A percentile compares a stretch with the other conserved stretches of the same genome.
These are phyloP conservation scores for Stegodyphus mimosarum DNA, from an alignment of 1,140 invertebrate genomes.

Conservation along the genomic window DNA sequence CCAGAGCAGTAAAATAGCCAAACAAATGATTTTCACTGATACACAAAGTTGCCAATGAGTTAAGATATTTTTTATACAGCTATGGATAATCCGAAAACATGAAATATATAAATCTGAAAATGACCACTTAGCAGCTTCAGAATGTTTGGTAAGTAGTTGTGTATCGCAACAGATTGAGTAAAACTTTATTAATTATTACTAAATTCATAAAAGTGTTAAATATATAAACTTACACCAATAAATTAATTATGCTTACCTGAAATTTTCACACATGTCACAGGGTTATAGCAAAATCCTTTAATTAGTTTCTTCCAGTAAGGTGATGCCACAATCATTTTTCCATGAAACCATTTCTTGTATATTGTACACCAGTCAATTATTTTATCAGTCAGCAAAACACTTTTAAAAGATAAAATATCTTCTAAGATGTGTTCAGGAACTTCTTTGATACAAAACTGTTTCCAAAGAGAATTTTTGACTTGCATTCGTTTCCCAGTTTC, in stretches of 20 bases:
- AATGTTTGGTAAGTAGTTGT: too few relatives aligned
- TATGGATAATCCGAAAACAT: too few relatives aligned
- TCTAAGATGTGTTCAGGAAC: slow-evolving; percentile 23
- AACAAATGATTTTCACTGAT: too few relatives aligned
- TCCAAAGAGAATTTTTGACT: slow-evolving; percentile 1
- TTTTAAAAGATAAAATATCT: slow-evolving; percentile 22
- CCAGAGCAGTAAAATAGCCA: too few relatives aligned
- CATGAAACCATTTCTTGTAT: slow-evolving; percentile 24
- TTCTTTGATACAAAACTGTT: slow-evolving; percentile 13
- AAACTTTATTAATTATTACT: too few relatives aligned
- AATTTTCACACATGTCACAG: slow-evolving; percentile 21
- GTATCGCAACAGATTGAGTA: too few relatives aligned
- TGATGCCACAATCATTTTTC: slow-evolving; percentile 19
- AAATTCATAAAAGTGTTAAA: background rate
- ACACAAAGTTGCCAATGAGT: too few relatives aligned
- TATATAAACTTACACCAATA: background rate
- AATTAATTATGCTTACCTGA: slow-evolving; percentile 16
- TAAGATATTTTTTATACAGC: too few relatives aligned
- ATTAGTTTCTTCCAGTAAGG: background rate
- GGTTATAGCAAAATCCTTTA: slow-evolving; percentile 5
- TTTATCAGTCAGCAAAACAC: background rate
- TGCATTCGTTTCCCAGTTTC: slow-evolving; percentile 6
- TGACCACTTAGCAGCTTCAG: too few relatives aligned
- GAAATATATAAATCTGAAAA: too few relatives aligned
- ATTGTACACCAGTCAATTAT: slow-evolving; percentile 16